Conservation (phyloP, 1,140 invertebrate genomes). For the Aphaenogaster rudis region DNA sequence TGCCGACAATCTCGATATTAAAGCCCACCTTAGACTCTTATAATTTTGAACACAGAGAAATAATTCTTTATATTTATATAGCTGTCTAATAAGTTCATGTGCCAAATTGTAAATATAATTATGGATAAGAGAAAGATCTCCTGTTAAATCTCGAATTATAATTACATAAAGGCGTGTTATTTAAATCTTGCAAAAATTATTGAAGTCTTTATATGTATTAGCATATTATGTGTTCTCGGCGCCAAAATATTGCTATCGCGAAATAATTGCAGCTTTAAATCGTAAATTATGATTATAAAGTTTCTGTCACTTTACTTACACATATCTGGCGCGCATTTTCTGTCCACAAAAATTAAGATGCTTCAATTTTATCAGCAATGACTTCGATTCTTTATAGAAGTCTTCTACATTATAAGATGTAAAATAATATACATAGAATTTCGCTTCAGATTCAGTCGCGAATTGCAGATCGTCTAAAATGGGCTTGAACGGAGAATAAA, state of each 20-base stretch:
- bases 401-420: neutral
- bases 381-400: neutral
- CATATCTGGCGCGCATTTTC: neutral
- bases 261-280: slow-evolving; percentile 19
- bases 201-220: neutral
- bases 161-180: neutral
- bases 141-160: slow-evolving; percentile 6
- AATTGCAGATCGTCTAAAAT: slow-evolving; percentile 47
- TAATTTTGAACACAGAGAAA: neutral
- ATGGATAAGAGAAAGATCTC: slow-evolving; percentile 5
- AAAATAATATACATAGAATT: slow-evolving; percentile 33
- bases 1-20: slow-evolving; percentile 55
- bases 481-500: slow-evolving; percentile 37
- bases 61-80: slow-evolving; percentile 26
- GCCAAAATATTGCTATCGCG: slow-evolving; percentile 11
- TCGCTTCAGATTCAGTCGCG: neutral
- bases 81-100: slow-evolving; percentile 1
- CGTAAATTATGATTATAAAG: neutral
- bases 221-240: neutral
- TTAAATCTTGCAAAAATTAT: neutral
- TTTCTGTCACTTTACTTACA: neutral
- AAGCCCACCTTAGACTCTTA: slow-evolving; percentile 22
- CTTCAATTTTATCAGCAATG: slow-evolving; percentile 6
- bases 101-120: slow-evolving; percentile 46
- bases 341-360: neutral